Conservation (phyloP, 2,113 vertebrate species). For the Tachycineta bicolor region DNA sequence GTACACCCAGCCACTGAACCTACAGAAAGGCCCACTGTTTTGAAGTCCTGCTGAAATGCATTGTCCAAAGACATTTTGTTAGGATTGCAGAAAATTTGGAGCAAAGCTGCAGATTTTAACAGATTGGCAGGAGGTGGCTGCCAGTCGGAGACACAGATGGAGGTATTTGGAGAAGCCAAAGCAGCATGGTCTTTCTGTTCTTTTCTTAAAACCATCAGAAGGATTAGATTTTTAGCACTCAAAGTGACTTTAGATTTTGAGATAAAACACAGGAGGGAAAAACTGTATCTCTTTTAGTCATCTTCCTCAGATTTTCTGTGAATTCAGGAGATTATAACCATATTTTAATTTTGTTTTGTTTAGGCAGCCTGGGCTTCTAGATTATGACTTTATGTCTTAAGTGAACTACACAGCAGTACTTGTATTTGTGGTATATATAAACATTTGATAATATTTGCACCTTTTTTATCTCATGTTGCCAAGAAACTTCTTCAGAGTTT, state of each 20-base stretch:
- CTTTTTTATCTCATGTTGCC: background rate
- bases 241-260: conserved; percentile 18
- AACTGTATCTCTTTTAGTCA: background rate
- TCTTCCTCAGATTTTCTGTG: background rate
- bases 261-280: background rate
- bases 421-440: background rate
- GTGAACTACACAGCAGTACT: background rate
- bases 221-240: conserved; percentile 25
- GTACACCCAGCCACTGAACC: background rate
- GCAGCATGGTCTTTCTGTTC: conserved; percentile 19
- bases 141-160: conserved; percentile 29
- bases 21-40: background rate
- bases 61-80: background rate
- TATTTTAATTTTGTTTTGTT: conserved; percentile 9
- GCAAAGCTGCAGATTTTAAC: conserved; percentile 13
- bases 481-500: background rate
- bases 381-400: background rate
- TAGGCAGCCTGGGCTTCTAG: background rate
- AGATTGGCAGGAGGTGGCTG: conserved; percentile 7
- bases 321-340: background rate
- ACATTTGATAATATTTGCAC: background rate
- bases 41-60: background rate
- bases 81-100: background rate
- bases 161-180: conserved; percentile 18
- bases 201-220: conserved; percentile 18